Percentiles rank a stretch among this genome's conserved stretches.
These are phyloP conservation scores for Hirtodrosophila cameraria DNA, from an alignment of 2,888 invertebrate species.

Conservation along the genomic window DNA sequence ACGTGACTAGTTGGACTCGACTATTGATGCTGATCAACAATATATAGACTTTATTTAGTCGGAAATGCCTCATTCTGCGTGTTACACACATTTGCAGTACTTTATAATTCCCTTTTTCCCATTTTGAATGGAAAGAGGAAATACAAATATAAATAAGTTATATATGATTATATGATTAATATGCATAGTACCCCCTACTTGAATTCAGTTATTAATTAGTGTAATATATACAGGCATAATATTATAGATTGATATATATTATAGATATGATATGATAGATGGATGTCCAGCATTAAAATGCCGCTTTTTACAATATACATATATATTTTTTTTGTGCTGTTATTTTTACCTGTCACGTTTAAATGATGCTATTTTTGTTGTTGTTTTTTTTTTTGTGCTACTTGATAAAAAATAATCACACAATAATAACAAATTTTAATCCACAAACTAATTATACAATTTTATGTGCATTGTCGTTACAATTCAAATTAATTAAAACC, in stretches of 20 bases:
- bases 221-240: constrained; percentile 28
- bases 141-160: too few relatives aligned
- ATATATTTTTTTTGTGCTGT: background rate
- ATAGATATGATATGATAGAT: constrained; percentile 9
- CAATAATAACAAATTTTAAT: constrained; percentile 31
- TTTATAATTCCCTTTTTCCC: too few relatives aligned
- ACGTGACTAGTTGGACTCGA: too few relatives aligned
- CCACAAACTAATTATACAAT: constrained; percentile 38
- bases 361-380: too few relatives aligned
- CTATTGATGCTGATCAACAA: too few relatives aligned
- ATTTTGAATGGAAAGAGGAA: too few relatives aligned
- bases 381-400: constrained; percentile 18
- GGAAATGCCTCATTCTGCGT: too few relatives aligned
- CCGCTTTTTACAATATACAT: background rate
- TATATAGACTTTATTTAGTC: too few relatives aligned
- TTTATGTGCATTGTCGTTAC: constrained; percentile 14
- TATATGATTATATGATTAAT: constrained; percentile 34
- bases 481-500: constrained; percentile 40
- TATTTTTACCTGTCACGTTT: constrained; percentile 5
- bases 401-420: constrained; percentile 20
- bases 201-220: constrained; percentile 32
- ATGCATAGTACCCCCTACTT: constrained; percentile 17
- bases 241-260: constrained; percentile 24
- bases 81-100: too few relatives aligned
- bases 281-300: constrained; percentile 7